Evolutionary conservation across 2,888 invertebrate genomes (phyloP).

Genomic region (Beris chalybata): DNA sequence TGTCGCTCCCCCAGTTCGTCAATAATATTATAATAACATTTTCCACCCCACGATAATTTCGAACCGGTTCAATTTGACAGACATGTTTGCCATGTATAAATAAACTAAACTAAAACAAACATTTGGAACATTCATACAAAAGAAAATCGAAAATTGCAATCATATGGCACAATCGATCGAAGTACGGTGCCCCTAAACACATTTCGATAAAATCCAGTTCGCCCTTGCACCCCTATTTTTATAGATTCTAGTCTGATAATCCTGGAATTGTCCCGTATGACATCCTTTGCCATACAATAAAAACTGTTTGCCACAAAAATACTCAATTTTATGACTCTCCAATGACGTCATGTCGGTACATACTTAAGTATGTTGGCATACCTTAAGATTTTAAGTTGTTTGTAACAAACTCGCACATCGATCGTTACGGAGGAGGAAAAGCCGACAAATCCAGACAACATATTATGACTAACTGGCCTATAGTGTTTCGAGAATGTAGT

Average conservation of each 20-base stretch:
- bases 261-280: constrained; percentile 17
- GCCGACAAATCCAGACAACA: too few species aligned
- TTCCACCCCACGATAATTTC: background rate
- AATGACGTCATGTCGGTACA: too few species aligned
- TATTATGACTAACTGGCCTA: too few species aligned
- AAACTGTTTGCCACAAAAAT: constrained; percentile 16
- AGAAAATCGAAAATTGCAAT: background rate
- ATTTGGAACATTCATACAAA: constrained; percentile 6
- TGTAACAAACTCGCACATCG: too few species aligned
- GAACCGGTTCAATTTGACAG: constrained; percentile 25
- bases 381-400: too few species aligned
- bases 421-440: too few species aligned
- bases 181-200: constrained; percentile 14
- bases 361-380: too few species aligned
- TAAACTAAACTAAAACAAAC: constrained; percentile 31
- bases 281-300: constrained; percentile 4
- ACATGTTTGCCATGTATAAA: constrained; percentile 29
- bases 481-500: too few species aligned
- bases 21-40: too few species aligned
- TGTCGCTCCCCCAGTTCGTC: too few species aligned
- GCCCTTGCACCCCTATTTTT: constrained; percentile 2
- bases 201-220: constrained; percentile 22
- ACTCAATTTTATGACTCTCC: too few species aligned
- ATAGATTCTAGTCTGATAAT: constrained; percentile 26
- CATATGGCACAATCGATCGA: constrained; percentile 1